Conservation (phyloP, 2,113 vertebrate genomes). For the Eublepharis macularius region DNA sequence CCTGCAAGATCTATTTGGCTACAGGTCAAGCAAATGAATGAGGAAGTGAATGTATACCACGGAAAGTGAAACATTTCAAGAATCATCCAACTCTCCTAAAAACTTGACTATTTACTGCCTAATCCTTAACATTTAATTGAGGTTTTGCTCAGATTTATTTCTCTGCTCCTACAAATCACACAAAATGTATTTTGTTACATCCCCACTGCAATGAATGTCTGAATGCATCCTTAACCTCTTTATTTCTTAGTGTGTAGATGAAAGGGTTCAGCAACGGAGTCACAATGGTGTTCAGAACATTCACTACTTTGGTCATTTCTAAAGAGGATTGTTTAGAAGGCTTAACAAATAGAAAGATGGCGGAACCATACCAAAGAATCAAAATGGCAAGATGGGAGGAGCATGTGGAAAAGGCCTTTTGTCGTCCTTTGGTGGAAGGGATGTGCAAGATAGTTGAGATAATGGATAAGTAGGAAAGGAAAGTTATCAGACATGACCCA, state of each 20-base stretch:
- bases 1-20: too few species aligned
- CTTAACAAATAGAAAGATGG: constrained; percentile 48
- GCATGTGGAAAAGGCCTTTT: constrained; percentile 42
- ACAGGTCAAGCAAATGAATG: too few species aligned
- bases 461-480: constrained; percentile 30
- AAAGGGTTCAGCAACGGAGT: not conserved
- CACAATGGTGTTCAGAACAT: constrained; percentile 23
- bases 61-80: too few species aligned
- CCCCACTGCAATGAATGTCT: not conserved
- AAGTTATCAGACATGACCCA: not conserved
- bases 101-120: too few species aligned
- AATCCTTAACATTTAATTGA: too few species aligned
- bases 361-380: constrained; percentile 40
- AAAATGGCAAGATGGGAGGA: constrained; percentile 46
- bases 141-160: too few species aligned
- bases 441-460: constrained; percentile 27
- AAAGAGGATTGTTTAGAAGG: constrained; percentile 29
- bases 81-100: too few species aligned
- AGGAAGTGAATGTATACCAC: too few species aligned
- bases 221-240: not conserved
- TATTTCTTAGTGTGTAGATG: not conserved
- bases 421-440: constrained; percentile 11
- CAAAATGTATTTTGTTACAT: not conserved
- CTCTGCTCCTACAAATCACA: not conserved
- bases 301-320: constrained; percentile 36